A percentile compares a stretch with the other conserved stretches of the same genome.
These are phyloP conservation scores for Pseudomyrmex flavicornis DNA, from an alignment of 1,140 invertebrate genomes.

Conservation along the genomic window DNA sequence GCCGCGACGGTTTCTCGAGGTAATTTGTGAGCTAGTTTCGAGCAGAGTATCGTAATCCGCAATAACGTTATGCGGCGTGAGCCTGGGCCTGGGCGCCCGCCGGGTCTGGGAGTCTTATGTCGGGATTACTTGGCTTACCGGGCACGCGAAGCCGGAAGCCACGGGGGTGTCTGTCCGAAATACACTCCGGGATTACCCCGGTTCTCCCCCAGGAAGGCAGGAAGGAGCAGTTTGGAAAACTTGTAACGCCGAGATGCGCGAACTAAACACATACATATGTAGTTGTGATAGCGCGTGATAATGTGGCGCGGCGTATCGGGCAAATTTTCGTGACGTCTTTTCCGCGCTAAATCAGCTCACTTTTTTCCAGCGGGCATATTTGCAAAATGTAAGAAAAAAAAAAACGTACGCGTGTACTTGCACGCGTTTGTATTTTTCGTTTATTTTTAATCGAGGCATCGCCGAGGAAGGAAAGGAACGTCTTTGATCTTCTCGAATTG, in stretches of 20 bases:
- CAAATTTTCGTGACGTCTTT: neutral
- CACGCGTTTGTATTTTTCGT: too few species aligned
- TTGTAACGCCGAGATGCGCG: constrained; percentile 54
- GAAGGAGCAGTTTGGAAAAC: constrained; percentile 69
- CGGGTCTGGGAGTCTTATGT: constrained; percentile 78
- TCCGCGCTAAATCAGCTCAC: neutral
- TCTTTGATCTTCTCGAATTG: constrained; percentile 5
- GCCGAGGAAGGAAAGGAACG: neutral
- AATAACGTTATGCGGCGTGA: constrained; percentile 77
- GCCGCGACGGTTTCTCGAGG: constrained; percentile 80
- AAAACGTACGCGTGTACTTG: neutral
- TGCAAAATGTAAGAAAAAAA: neutral
- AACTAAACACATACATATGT: neutral
- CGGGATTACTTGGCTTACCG: constrained; percentile 80
- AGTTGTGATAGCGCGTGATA: constrained; percentile 18
- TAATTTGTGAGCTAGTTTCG: constrained; percentile 82
- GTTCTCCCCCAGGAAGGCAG: constrained; percentile 57
- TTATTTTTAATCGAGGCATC: neutral
- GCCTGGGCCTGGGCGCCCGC: constrained; percentile 59
- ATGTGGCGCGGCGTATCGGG: neutral
- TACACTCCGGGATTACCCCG: constrained; percentile 71
- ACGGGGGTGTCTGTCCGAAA: constrained; percentile 73
- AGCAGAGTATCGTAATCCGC: constrained; percentile 80
- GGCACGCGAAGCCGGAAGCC: constrained; percentile 77
- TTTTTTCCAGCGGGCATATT: neutral